phyloP scores from a whole-genome alignment of 2,113 vertebrate genomes.

The Elephantulus edwardii region DNA sequence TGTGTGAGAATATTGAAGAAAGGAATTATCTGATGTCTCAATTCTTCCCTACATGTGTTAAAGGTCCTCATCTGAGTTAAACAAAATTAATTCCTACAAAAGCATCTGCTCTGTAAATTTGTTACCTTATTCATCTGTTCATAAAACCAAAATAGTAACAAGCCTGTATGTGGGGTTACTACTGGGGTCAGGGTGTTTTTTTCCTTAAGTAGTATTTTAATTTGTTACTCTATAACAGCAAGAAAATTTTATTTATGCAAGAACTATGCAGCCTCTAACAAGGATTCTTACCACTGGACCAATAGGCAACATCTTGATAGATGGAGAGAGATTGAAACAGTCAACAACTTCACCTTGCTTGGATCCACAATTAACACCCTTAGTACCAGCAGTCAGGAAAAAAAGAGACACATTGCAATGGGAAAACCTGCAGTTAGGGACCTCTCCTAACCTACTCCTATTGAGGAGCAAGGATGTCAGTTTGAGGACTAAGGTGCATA shows the following conservation, averaged over 20 bases:
- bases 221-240: background rate
- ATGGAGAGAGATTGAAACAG: no score
- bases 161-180: background rate
- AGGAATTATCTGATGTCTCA: background rate
- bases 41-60: background rate
- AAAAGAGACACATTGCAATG: no score
- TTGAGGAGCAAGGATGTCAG: no score
- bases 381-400: no score
- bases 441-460: no score
- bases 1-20: background rate
- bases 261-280: background rate
- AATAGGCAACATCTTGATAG: no score
- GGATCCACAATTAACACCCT: no score
- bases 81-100: background rate
- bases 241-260: conserved; percentile 15
- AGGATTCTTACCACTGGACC: no score
- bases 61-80: background rate
- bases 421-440: no score
- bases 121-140: background rate
- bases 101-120: background rate
- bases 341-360: no score
- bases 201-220: background rate
- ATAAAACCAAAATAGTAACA: background rate
- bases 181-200: background rate
- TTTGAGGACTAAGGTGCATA: no score